Percentiles rank a stretch among this genome's conserved stretches.
phyloP scores from a whole-genome alignment of 2,797 vertebrate genomes.

The Takifugu rubripes region DNA sequence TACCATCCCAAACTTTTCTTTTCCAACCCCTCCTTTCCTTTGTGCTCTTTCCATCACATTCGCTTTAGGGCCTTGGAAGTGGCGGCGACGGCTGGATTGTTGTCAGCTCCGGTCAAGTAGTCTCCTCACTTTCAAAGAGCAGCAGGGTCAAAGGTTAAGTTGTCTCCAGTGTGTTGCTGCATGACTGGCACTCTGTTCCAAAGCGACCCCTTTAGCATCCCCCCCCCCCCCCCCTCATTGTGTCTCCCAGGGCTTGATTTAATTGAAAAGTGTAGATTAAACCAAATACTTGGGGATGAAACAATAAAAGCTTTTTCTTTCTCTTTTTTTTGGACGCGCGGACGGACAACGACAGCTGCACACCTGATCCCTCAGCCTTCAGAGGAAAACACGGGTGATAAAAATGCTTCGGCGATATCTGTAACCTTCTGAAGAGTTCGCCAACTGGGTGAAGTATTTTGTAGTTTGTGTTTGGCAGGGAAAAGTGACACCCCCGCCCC shows the following conservation, averaged over 20 bases:
- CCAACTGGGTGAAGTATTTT: slow-evolving; percentile 56
- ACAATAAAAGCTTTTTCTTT: no score
- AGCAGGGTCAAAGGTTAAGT: slow-evolving; percentile 85
- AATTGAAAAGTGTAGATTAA: slow-evolving; percentile 63
- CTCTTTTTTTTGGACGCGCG: neutral
- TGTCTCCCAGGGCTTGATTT: slow-evolving; percentile 79
- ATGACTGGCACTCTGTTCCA: slow-evolving; percentile 80
- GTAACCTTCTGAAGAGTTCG: slow-evolving; percentile 52
- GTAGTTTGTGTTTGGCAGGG: slow-evolving; percentile 49
- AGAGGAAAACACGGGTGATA: slow-evolving; percentile 31
- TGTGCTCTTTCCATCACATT: slow-evolving; percentile 65
- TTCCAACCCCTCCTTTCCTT: slow-evolving; percentile 35
- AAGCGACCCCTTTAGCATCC: slow-evolving; percentile 35
- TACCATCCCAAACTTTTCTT: slow-evolving; percentile 19
- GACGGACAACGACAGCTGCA: slow-evolving; percentile 65
- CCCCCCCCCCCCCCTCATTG: slow-evolving; percentile 75
- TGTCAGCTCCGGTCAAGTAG: slow-evolving; percentile 80
- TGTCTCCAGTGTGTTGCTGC: slow-evolving; percentile 80
- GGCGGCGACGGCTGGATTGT: slow-evolving; percentile 64
- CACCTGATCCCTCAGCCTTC: slow-evolving; percentile 49
- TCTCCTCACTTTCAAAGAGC: slow-evolving; percentile 81
- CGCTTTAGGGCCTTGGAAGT: slow-evolving; percentile 57
- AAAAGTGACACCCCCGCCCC: slow-evolving; percentile 50
- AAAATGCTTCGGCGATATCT: slow-evolving; percentile 47
- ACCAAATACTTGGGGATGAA: slow-evolving; percentile 66